Percentiles rank a stretch among this genome's conserved stretches.
phyloP scores from a whole-genome alignment of 2,797 vertebrate genomes.

The Hemibagrus guttatus region DNA sequence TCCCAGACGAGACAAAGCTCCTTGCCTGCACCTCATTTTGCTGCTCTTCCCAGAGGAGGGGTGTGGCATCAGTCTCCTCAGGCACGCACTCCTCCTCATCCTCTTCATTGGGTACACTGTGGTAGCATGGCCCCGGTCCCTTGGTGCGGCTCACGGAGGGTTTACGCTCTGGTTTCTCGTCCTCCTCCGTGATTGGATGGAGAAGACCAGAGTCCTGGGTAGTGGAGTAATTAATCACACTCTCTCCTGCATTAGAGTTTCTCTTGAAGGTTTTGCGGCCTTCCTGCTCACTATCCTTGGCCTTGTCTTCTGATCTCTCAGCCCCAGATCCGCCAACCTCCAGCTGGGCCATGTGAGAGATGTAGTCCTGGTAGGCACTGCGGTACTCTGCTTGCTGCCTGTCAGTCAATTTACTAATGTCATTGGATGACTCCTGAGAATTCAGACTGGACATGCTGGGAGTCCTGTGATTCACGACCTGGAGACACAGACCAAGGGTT shows the following conservation, averaged over 20 bases:
- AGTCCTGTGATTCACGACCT: conserved; percentile 86
- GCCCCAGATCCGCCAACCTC: conserved; percentile 80
- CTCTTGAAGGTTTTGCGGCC: conserved; percentile 83
- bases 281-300: conserved; percentile 85
- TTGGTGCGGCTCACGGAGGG: conserved; percentile 79
- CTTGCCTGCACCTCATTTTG: conserved; percentile 71
- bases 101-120: conserved; percentile 89
- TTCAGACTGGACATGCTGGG: conserved; percentile 96
- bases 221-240: conserved; percentile 77
- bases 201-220: conserved; percentile 82
- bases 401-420: conserved; percentile 96
- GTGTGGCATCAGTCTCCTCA: conserved; percentile 89
- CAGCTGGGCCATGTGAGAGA: conserved; percentile 94
- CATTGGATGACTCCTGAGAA: conserved; percentile 96
- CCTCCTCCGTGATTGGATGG: conserved; percentile 96
- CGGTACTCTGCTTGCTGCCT: conserved; percentile 96
- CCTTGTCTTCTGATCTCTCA: conserved; percentile 85
- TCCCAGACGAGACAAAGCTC: conserved; percentile 78
- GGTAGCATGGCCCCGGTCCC: conserved; percentile 81
- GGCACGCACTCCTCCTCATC: conserved; percentile 87
- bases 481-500: conserved; percentile 47
- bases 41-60: conserved; percentile 83
- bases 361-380: conserved; percentile 96
- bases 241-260: conserved; percentile 81
- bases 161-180: conserved; percentile 90